Conservation (phyloP, 2,888 invertebrate species). For the Apamea crenata region DNA sequence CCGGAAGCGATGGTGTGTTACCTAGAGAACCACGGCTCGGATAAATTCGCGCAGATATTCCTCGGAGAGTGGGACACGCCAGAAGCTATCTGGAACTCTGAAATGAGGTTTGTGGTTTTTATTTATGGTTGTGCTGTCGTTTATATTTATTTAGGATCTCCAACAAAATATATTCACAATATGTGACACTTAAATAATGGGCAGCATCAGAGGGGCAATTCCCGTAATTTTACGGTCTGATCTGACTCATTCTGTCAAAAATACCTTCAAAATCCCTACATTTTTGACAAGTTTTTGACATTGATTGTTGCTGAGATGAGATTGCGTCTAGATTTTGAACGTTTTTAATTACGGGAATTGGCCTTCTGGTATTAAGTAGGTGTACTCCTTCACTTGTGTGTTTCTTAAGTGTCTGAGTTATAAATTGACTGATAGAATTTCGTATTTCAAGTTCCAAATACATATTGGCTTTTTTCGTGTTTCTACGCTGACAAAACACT, state of each 20-base stretch:
- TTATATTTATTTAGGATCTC: background rate
- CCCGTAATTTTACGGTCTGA: too few species aligned
- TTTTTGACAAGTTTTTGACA: too few species aligned
- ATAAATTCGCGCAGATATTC: conserved; percentile 99
- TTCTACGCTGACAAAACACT: background rate
- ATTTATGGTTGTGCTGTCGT: background rate
- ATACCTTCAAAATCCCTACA: too few species aligned
- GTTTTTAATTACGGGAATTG: too few species aligned
- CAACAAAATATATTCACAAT: background rate
- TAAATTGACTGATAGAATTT: background rate
- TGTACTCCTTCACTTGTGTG: background rate
- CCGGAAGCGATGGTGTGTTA: conserved; percentile 99
- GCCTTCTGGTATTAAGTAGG: background rate
- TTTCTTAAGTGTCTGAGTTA: background rate
- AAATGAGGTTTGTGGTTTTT: conserved; percentile 94
- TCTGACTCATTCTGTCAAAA: too few species aligned
- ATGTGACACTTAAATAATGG: background rate
- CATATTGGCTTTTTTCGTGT: background rate
- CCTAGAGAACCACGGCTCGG: conserved; percentile 99
- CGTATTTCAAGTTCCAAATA: background rate
- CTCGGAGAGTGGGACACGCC: conserved; percentile 99
- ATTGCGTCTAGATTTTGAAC: too few species aligned
- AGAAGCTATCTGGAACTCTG: conserved; percentile 99
- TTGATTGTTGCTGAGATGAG: too few species aligned
- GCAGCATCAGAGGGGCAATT: background rate